Percentiles rank a stretch among this genome's conserved stretches.
phyloP scores from a whole-genome alignment of 2,888 invertebrate genomes.

The Esperia sulphurella region DNA sequence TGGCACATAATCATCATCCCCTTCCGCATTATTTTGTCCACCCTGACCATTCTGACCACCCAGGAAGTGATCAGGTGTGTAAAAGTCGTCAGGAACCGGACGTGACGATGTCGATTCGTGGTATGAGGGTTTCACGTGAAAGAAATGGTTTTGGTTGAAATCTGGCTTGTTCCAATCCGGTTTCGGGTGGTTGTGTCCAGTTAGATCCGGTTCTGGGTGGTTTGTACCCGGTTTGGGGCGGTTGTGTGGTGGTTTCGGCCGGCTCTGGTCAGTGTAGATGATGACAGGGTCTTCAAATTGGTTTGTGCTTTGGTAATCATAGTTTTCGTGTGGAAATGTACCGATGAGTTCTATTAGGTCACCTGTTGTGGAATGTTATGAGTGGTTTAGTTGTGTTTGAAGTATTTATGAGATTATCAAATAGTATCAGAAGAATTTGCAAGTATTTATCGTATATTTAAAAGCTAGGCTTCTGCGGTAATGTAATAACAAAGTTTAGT shows the following conservation, averaged over 20 bases:
- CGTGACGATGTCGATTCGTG: constrained; percentile 56
- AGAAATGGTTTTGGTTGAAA: constrained; percentile 53
- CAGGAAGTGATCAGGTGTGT: constrained; percentile 41
- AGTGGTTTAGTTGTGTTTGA: neutral
- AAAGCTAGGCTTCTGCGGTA: too few relatives aligned
- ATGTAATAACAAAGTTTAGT: too few relatives aligned
- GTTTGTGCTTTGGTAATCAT: constrained; percentile 66
- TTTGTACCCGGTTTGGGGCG: constrained; percentile 27
- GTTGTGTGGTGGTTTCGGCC: constrained; percentile 50
- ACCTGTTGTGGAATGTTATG: constrained; percentile 54
- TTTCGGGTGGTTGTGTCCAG: constrained; percentile 35
- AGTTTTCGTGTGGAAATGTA: constrained; percentile 70
- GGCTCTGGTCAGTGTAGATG: constrained; percentile 66
- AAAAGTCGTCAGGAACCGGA: constrained; percentile 42
- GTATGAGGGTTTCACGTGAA: constrained; percentile 73
- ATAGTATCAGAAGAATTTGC: too few relatives aligned
- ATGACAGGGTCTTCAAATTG: constrained; percentile 71
- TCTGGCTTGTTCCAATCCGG: constrained; percentile 43
- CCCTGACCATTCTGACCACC: constrained; percentile 9
- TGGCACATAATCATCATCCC: constrained; percentile 72
- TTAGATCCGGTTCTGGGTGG: constrained; percentile 21
- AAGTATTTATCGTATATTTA: too few relatives aligned
- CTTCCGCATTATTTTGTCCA: constrained; percentile 31
- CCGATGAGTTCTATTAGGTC: constrained; percentile 74
- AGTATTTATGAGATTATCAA: neutral